phyloP scores from a whole-genome alignment of 2,888 invertebrate species.

The Phasia obesa region DNA sequence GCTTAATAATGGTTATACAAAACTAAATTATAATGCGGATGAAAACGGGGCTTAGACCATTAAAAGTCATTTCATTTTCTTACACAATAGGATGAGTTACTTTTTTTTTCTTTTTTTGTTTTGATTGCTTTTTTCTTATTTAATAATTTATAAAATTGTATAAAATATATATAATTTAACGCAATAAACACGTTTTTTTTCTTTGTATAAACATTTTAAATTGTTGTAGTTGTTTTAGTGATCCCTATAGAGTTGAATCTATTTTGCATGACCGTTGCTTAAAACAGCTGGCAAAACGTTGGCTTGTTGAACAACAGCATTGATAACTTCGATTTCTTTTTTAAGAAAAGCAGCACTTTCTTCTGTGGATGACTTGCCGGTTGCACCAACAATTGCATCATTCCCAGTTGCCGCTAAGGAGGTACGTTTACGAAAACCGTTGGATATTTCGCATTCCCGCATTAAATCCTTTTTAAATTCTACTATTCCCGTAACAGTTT shows the following conservation, averaged over 20 bases:
- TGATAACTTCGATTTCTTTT: constrained; percentile 82
- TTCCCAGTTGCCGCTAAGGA: constrained; percentile 66
- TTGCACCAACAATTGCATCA: constrained; percentile 70
- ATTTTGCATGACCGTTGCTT: constrained; percentile 83
- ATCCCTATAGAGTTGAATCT: constrained; percentile 71
- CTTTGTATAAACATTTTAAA: not conserved
- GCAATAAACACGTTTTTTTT: constrained; percentile 2
- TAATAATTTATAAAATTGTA: constrained; percentile 24
- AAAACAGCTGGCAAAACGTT: constrained; percentile 82
- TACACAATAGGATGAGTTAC: not conserved
- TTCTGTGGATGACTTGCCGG: constrained; percentile 65
- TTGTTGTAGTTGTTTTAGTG: constrained; percentile 27
- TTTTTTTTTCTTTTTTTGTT: not conserved
- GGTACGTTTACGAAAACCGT: constrained; percentile 78
- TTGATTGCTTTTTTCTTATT: not conserved
- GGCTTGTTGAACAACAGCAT: constrained; percentile 82
- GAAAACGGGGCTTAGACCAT: too few species aligned
- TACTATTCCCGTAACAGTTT: constrained; percentile 82
- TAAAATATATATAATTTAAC: constrained; percentile 15
- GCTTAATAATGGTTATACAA: not conserved
- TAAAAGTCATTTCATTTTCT: too few species aligned
- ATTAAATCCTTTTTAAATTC: constrained; percentile 82
- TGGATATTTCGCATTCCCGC: constrained; percentile 78
- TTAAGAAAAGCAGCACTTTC: constrained; percentile 77
- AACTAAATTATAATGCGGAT: not conserved